These are phyloP conservation scores for Melanotaenia pygmaea DNA, from an alignment of 2,797 vertebrate species.

Conservation along the genomic window DNA sequence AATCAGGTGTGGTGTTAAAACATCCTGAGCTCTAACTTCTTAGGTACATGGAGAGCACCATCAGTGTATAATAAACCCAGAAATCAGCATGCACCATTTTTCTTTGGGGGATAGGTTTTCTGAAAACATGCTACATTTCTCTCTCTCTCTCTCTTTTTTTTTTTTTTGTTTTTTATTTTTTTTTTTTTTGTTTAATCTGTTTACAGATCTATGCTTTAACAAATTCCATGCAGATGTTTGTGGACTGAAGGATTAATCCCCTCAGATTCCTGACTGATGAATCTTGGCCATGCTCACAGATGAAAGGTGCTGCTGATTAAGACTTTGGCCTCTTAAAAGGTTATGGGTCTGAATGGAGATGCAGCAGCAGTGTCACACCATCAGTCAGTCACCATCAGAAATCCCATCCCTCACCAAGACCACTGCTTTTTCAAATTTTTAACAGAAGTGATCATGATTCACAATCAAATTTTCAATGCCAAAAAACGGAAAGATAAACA, in stretches of 20 bases:
- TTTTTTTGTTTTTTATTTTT: too few species aligned
- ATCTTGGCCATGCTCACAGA: neutral
- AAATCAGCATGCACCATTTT: neutral
- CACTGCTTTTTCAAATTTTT: neutral
- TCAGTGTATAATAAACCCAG: too few species aligned
- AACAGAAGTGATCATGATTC: neutral
- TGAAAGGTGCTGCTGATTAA: neutral
- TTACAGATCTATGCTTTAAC: too few species aligned
- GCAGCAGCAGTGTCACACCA: neutral
- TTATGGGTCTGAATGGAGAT: neutral
- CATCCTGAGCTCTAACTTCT: neutral
- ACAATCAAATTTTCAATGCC: neutral
- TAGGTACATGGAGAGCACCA: neutral
- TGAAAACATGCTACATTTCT: too few species aligned
- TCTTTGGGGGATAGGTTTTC: too few species aligned
- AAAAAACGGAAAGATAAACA: too few species aligned
- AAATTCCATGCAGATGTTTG: neutral
- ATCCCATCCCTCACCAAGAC: neutral
- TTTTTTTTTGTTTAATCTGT: too few species aligned
- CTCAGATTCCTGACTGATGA: neutral
- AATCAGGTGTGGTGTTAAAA: neutral
- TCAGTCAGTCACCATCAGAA: too few species aligned
- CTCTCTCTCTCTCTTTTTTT: too few species aligned
- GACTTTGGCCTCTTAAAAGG: too few species aligned
- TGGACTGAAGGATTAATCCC: neutral